Evolutionary conservation across 2,888 invertebrate genomes (phyloP), one percentile per base, ranked within the genome.

Genomic region (Lasioglossum oenotherae): DNA sequence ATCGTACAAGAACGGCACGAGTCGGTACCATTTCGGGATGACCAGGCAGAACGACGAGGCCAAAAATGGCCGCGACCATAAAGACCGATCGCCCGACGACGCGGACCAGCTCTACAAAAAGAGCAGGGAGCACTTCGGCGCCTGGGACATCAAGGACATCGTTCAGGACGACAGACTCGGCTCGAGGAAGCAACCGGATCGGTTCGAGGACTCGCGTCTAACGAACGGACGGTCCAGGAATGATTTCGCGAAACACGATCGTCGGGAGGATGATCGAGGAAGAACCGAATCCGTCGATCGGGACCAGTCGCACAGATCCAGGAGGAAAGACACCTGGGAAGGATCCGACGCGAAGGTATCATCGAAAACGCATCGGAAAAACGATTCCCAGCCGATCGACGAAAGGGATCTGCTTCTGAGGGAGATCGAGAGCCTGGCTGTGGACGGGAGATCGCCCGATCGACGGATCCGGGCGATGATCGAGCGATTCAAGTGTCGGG

Each of bases 131-230:
- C 91, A 92, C 46, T 93, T 93, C 41, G 91, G 90, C 64, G 86
- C 90, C 19, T 94, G 93, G 93, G 90, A 92, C 35, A 90, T 93
- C 74, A 90, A 90, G 85, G 92, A 93, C 46, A 82, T 92, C 74
- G 91, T 78, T 5, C 86, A 83, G 77, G 80, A 84, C 19, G 87
- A 89, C 31, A 60, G 76, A 41, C 23, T 67, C 57, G 71, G 76
- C 35, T 83, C 85, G 19, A 88, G 69, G 81, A 90, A 84, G 71
- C 85, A 71, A 53, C 81, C 71, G 35, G 81, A 87, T 60, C 84
- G 86, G 4, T 76, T 75, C 75, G 83, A 87, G 73, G 90, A 87
- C 76, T 0, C 84, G 71, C 75, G 88, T 69, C n/a, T 90, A 44
- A 87, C 82, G 64, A 90, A 90, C 74, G 89, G 90, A 2, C 89